These are phyloP conservation scores for Cynopterus brachyotis DNA, from an alignment of 2,113 vertebrate genomes.

Conservation along the genomic window DNA sequence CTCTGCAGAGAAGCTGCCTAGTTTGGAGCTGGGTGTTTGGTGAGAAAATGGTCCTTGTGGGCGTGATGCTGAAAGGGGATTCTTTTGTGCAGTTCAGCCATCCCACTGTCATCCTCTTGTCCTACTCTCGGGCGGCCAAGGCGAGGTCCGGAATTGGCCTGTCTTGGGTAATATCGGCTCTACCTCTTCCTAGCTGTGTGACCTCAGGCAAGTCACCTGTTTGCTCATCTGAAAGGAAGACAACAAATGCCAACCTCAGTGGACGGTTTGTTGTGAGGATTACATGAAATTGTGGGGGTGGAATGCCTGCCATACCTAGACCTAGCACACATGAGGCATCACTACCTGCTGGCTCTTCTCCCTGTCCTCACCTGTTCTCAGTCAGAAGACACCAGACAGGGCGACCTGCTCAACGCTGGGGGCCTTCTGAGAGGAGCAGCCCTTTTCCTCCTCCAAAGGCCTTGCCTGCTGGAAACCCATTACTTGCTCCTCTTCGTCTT, in stretches of 20 bases:
- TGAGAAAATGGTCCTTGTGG: background rate
- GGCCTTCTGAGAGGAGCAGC: background rate
- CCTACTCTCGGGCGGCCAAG: background rate
- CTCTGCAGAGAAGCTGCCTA: background rate
- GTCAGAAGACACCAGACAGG: background rate
- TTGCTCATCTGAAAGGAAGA: background rate
- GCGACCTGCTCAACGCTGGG: background rate
- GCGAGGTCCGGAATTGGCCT: background rate
- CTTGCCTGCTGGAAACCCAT: background rate
- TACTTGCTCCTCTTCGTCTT: background rate
- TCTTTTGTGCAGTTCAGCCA: background rate
- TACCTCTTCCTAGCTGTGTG: background rate
- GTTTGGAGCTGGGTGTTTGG: background rate
- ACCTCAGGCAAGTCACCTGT: background rate
- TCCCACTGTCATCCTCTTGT: background rate
- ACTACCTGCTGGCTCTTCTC: rapidly evolving
- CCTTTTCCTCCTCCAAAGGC: background rate
- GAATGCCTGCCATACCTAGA: background rate
- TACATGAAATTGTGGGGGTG: rapidly evolving
- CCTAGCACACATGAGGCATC: background rate
- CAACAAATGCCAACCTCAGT: background rate
- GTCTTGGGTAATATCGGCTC: background rate
- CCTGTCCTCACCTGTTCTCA: background rate
- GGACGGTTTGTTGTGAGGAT: background rate
- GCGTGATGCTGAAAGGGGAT: background rate